Conservation (phyloP, 2,113 vertebrate genomes). For the Ophthalmolycus amberensis region DNA sequence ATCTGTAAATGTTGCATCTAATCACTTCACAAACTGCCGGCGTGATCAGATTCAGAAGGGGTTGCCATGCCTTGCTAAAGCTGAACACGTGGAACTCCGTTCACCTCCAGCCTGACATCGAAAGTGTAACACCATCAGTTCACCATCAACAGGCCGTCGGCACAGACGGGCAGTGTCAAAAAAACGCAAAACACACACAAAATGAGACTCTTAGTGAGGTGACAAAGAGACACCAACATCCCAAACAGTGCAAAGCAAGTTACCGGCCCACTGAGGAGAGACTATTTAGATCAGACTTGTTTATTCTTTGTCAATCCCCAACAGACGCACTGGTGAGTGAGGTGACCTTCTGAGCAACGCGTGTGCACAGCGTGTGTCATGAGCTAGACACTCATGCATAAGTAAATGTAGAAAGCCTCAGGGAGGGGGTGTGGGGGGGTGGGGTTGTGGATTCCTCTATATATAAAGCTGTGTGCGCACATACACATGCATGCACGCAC, state of each 20-base stretch:
- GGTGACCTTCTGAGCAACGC: slow-evolving; percentile 51
- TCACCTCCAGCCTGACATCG: slow-evolving; percentile 14
- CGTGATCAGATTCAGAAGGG: slow-evolving; percentile 53
- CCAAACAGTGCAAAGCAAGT: slow-evolving; percentile 28
- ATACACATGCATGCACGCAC: slow-evolving; percentile 64
- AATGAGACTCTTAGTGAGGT: slow-evolving; percentile 31
- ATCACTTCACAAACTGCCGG: slow-evolving; percentile 21
- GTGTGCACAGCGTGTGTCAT: slow-evolving; percentile 57
- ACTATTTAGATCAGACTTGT: not conserved
- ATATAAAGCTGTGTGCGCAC: slow-evolving; percentile 50
- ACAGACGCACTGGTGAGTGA: slow-evolving; percentile 50
- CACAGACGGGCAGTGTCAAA: slow-evolving; percentile 34
- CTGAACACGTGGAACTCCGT: slow-evolving; percentile 58
- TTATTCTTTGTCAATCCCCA: not conserved
- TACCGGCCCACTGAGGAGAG: slow-evolving; percentile 11
- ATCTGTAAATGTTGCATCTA: slow-evolving; percentile 5
- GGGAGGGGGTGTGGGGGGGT: slow-evolving; percentile 60
- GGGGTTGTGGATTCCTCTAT: slow-evolving; percentile 51
- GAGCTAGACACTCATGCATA: slow-evolving; percentile 85
- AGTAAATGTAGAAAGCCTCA: slow-evolving; percentile 81
- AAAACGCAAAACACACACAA: slow-evolving; percentile 17
- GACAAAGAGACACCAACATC: slow-evolving; percentile 22
- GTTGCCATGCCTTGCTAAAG: slow-evolving; percentile 62
- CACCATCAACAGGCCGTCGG: slow-evolving; percentile 18
- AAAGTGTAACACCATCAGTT: slow-evolving; percentile 11